These are phyloP conservation scores for Champsocephalus esox DNA, from an alignment of 2,797 vertebrate species.

Conservation along the genomic window DNA sequence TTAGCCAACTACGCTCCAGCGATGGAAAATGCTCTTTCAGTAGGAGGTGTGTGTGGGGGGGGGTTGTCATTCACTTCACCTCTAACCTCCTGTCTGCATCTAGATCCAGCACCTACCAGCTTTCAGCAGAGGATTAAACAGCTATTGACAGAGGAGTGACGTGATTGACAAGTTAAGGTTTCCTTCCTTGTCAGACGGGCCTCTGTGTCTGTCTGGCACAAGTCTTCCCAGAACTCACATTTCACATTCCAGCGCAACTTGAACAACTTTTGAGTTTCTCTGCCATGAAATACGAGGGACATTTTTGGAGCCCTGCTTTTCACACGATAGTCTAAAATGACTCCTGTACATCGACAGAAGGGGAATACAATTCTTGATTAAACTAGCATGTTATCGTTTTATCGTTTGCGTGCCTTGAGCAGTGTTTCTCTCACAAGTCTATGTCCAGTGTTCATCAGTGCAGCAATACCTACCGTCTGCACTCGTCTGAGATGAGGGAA, in stretches of 20 bases:
- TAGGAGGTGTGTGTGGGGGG: not conserved
- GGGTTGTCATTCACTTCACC: conserved; percentile 59
- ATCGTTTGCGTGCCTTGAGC: conserved; percentile 32
- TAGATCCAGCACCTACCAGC: conserved; percentile 56
- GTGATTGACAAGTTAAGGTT: conserved; percentile 78
- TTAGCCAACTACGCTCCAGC: conserved; percentile 41
- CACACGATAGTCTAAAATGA: conserved; percentile 40
- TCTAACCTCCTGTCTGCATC: conserved; percentile 60
- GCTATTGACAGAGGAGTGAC: conserved; percentile 76
- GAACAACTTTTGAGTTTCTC: conserved; percentile 62
- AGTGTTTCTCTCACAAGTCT: conserved; percentile 38
- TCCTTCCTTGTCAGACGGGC: conserved; percentile 65
- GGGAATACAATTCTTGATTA: conserved; percentile 47
- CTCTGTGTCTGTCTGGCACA: conserved; percentile 56
- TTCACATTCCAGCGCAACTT: conserved; percentile 72
- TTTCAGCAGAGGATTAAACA: conserved; percentile 77
- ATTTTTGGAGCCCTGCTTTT: conserved; percentile 39
- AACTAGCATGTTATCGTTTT: conserved; percentile 35
- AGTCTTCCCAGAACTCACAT: conserved; percentile 69
- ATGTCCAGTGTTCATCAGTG: conserved; percentile 52
- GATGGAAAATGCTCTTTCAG: conserved; percentile 30
- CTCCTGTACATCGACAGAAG: conserved; percentile 22
- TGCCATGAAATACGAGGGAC: conserved; percentile 45
- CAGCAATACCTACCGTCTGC: conserved; percentile 51
- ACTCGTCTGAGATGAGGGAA: conserved; percentile 62